Conservation (phyloP, 1,140 invertebrate species). For the Lamellibrachia luymesi region DNA sequence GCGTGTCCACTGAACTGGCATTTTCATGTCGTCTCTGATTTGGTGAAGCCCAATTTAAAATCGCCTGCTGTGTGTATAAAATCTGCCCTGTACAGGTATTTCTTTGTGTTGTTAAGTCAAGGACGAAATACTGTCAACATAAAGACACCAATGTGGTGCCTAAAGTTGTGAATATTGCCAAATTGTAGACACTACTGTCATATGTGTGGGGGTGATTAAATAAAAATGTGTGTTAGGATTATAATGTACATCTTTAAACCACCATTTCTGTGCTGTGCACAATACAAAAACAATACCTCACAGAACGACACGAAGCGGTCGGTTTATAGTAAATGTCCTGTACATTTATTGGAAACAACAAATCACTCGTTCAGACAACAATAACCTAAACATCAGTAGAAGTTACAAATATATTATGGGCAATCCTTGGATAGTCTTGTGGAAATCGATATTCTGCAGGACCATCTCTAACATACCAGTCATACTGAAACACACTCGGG, state of each 20-base stretch:
- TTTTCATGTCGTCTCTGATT: background rate
- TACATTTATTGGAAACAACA: background rate
- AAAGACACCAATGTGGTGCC: too few relatives aligned
- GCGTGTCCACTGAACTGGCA: background rate
- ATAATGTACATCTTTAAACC: background rate
- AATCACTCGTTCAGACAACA: background rate
- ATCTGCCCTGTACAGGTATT: background rate
- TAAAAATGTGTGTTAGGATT: background rate
- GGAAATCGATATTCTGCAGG: background rate
- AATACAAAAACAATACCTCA: background rate
- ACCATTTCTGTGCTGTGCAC: background rate
- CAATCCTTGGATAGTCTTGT: background rate
- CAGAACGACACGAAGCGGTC: background rate
- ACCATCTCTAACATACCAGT: too few relatives aligned
- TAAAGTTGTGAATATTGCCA: background rate
- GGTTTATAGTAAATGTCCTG: background rate
- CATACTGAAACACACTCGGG: background rate
- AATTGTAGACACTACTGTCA: background rate
- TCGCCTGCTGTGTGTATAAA: background rate
- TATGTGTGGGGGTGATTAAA: background rate
- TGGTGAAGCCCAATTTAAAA: background rate
- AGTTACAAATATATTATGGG: background rate
- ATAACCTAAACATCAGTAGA: background rate
- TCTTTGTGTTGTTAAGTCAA: background rate
- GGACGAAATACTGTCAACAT: too few relatives aligned